A percentile compares a stretch with the other conserved stretches of the same genome.
Evolutionary conservation across 2,888 invertebrate species (phyloP).

Genomic region (Neria commutata): DNA sequence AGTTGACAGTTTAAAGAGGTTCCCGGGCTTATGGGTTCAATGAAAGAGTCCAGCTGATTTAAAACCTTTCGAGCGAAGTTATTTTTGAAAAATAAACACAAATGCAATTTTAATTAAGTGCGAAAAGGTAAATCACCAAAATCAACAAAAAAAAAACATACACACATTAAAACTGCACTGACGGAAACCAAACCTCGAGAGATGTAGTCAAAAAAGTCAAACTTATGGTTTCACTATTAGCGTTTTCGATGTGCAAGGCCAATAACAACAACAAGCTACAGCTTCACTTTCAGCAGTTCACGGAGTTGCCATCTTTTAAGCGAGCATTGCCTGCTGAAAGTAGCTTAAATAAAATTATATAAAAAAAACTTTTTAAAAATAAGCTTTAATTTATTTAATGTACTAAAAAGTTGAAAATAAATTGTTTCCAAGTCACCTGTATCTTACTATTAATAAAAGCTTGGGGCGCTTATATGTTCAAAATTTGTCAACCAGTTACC

Average conservation of each 20-base stretch:
- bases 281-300: no score
- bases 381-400: no score
- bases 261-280: no score
- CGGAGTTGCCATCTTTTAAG: no score
- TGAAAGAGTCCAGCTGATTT: slow-evolving; percentile 37
- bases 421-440: no score
- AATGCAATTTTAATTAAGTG: slow-evolving; percentile 32
- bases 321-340: no score
- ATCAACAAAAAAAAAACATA: not conserved
- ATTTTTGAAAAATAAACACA: slow-evolving; percentile 15
- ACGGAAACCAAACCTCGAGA: not conserved
- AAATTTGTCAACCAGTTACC: no score
- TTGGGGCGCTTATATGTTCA: no score
- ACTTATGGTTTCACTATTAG: slow-evolving; percentile 3
- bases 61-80: slow-evolving; percentile 20
- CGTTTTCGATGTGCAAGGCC: not conserved
- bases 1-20: slow-evolving; percentile 50
- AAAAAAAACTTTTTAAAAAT: no score
- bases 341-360: no score
- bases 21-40: slow-evolving; percentile 25
- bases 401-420: no score
- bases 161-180: not conserved
- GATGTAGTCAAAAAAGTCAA: not conserved
- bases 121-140: slow-evolving; percentile 26
- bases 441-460: no score